Evolutionary conservation across 2,113 vertebrate genomes (phyloP), one percentile per base, ranked within the genome.

Genomic region (Paramisgurnus dabryanus): DNA sequence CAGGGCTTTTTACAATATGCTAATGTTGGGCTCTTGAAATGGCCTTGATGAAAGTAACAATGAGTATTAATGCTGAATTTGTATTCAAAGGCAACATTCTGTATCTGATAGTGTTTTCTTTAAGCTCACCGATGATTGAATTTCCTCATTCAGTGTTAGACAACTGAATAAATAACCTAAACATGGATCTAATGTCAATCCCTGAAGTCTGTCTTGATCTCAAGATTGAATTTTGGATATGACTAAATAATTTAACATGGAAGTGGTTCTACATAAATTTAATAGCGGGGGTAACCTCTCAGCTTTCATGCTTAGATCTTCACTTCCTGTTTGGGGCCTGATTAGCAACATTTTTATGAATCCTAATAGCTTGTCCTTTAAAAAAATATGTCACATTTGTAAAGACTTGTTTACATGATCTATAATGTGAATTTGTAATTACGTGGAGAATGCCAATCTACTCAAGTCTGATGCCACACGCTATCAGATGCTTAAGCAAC

Each of bases 71-170:
- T 73, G 71, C 40, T 57, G 58, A 73, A 60, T 45, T 73, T 9
- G 55, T 60, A 60, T 60, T 73, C 55, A 61, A 45, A 60, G 18
- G 55, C 71, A 73, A 45, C 18, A 15, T 45, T 17, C n/a, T 73
- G 55, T 9, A 60, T 7, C 55, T 45, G 53, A 72, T 45, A 27
- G 71, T 73, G 55, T 45, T 73, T 73, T 40, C 18, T 7, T 73
- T 61, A 45, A 73, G 40, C 55, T 61, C n/a, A 27, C 11, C 5
- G 22, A 73, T 61, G 40, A 73, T 73, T 73, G 71, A 61, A 61
- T 73, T 73, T 53, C 55, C 10, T 73, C 71, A 73, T 45, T 55
- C 71, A 60, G 55, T 72, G 17, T 43, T 18, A 18, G 70, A 43
- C 39, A 41, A 72, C 70, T 41, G 34, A 71, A 40, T n/a, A 40